phyloP scores from a whole-genome alignment of 1,140 invertebrate genomes.

The Tyrophagus putrescentiae region DNA sequence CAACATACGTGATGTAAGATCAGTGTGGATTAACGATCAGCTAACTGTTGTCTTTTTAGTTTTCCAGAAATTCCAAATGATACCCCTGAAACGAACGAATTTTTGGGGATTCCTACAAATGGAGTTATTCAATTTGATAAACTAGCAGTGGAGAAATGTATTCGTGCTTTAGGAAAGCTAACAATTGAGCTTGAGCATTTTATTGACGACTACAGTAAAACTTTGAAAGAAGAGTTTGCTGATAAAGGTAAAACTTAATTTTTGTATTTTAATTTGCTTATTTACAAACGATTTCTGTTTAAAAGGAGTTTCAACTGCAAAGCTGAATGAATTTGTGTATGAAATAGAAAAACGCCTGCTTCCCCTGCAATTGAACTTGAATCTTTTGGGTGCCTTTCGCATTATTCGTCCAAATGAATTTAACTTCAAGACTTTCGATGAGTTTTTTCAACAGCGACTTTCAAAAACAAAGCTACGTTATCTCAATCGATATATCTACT shows the following conservation, averaged over 20 bases:
- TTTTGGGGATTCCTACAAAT: constrained; percentile 42
- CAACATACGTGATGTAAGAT: constrained; percentile 2
- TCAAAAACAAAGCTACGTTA: constrained; percentile 32
- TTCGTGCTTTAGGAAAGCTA: constrained; percentile 61
- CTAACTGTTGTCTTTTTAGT: constrained; percentile 37
- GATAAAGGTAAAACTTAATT: not conserved
- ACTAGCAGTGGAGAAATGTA: constrained; percentile 62
- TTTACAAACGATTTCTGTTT: not conserved
- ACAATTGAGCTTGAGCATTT: constrained; percentile 63
- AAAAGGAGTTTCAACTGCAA: constrained; percentile 18
- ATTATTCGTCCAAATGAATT: constrained; percentile 54
- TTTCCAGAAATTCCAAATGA: constrained; percentile 79
- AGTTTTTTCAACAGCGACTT: constrained; percentile 30
- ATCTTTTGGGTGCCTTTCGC: constrained; percentile 62
- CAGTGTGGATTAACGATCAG: no score
- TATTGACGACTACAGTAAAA: constrained; percentile 47
- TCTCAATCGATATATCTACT: constrained; percentile 32
- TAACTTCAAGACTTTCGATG: constrained; percentile 20
- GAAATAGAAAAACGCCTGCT: constrained; percentile 50
- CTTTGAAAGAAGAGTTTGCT: constrained; percentile 32
- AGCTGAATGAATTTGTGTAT: constrained; percentile 25
- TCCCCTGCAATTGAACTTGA: constrained; percentile 67
- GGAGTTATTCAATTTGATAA: constrained; percentile 59
- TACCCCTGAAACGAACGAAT: constrained; percentile 49
- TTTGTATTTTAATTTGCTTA: not conserved